Conservation (phyloP, 2,797 vertebrate species). For the Siniperca undulata region DNA sequence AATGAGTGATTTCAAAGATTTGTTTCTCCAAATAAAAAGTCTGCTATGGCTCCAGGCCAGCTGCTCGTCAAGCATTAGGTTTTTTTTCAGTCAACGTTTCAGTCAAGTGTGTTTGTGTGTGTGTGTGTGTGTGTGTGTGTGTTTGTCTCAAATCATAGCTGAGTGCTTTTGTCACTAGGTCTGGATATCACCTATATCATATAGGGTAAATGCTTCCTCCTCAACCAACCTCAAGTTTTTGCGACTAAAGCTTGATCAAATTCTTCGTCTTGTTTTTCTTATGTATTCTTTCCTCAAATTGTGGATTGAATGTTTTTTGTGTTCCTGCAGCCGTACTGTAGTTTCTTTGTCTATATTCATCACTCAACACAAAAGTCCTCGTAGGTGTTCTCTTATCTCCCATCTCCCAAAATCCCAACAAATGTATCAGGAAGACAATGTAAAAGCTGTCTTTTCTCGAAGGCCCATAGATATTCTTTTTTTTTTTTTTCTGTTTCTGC, state of each 20-base stretch:
- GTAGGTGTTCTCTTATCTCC: slow-evolving; percentile 15
- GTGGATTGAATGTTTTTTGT: background rate
- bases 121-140: background rate
- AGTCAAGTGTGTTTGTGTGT: background rate
- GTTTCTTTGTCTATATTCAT: slow-evolving; percentile 16
- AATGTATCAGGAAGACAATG: slow-evolving; percentile 30
- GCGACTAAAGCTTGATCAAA: background rate
- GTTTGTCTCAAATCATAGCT: background rate
- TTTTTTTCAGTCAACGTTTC: background rate
- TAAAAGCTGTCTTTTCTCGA: slow-evolving; percentile 48
- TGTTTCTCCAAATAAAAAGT: slow-evolving; percentile 85
- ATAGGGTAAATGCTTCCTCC: no score
- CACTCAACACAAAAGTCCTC: slow-evolving; percentile 8
- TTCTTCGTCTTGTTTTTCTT: no score
- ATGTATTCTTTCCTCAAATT: background rate
- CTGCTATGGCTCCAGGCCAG: slow-evolving; percentile 75
- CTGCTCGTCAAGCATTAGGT: background rate
- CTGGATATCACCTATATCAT: background rate
- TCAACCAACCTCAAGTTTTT: background rate
- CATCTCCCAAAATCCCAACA: slow-evolving; percentile 34
- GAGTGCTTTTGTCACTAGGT: no score
- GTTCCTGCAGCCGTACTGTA: slow-evolving; percentile 6
- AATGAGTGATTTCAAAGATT: slow-evolving; percentile 83
- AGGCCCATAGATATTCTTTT: slow-evolving; percentile 62
- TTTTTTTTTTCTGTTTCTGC: slow-evolving; percentile 10